A percentile compares a stretch with the other conserved stretches of the same genome.
Evolutionary conservation across 2,888 invertebrate genomes (phyloP).

Genomic region (Himalopsyche anomala): DNA sequence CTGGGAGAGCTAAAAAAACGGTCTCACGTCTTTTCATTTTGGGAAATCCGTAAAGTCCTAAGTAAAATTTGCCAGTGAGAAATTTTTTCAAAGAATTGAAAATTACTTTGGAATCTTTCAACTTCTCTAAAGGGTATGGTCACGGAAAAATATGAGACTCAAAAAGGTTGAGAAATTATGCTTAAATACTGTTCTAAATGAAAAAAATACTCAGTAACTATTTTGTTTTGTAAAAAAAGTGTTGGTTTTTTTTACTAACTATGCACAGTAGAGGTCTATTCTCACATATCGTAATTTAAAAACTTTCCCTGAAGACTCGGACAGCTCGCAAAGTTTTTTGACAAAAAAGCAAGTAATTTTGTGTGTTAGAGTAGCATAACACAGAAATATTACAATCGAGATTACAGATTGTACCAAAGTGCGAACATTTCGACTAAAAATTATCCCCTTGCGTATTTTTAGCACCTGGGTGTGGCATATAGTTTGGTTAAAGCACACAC

Average conservation of each 20-base stretch:
- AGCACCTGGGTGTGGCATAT: constrained; percentile 6
- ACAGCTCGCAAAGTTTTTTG: not conserved
- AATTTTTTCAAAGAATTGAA: too few relatives aligned
- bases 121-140: too few relatives aligned
- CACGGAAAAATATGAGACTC: too few relatives aligned
- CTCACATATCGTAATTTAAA: constrained; percentile 3
- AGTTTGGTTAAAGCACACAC: not conserved
- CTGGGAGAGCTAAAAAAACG: too few relatives aligned
- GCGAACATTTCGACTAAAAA: constrained; percentile 18
- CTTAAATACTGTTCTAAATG: too few relatives aligned
- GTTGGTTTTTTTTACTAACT: not conserved
- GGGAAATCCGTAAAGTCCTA: too few relatives aligned
- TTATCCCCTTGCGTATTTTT: constrained; percentile 12
- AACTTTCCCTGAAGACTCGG: not conserved
- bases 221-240: too few relatives aligned
- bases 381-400: constrained; percentile 19
- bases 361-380: constrained; percentile 19
- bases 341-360: constrained; percentile 24
- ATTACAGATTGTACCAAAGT: constrained; percentile 24
- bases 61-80: too few relatives aligned
- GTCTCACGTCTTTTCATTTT: too few relatives aligned
- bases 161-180: too few relatives aligned
- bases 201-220: too few relatives aligned
- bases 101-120: too few relatives aligned
- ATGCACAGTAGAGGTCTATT: not conserved